Evolutionary conservation across 2,888 invertebrate genomes (phyloP).

Genomic region (Tipula unca): DNA sequence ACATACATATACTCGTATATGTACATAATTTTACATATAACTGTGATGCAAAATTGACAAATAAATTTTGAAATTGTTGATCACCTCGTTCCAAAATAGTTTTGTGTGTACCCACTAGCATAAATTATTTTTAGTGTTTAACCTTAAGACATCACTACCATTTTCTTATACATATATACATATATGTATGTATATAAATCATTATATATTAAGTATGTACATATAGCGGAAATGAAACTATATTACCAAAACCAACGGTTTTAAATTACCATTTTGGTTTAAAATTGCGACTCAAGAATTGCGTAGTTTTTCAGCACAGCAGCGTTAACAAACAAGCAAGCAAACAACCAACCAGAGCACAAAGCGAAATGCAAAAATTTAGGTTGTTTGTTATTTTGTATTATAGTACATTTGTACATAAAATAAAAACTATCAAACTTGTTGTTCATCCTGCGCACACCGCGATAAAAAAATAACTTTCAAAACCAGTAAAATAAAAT

Average conservation of each 20-base stretch:
- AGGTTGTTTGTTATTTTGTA: background rate
- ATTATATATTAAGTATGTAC: too few species aligned
- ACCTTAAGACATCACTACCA: background rate
- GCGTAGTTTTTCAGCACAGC: background rate
- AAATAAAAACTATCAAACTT: background rate
- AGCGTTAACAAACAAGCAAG: background rate
- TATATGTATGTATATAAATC: too few species aligned
- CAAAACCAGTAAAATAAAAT: constrained; percentile 9
- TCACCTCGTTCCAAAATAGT: background rate
- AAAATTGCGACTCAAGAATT: background rate
- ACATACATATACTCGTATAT: too few species aligned
- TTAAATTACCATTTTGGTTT: background rate
- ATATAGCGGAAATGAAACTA: background rate
- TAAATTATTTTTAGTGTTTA: background rate
- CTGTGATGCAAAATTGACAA: background rate
- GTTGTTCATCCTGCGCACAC: background rate
- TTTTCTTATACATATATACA: background rate
- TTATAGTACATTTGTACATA: background rate
- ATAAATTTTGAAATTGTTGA: background rate
- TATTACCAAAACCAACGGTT: background rate
- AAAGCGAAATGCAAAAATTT: background rate
- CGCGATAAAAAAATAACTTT: background rate
- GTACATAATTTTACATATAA: background rate
- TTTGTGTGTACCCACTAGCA: background rate
- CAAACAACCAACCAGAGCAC: background rate